phyloP scores from a whole-genome alignment of 64 coral and sea anemone genomes.

The Porites australiensis region DNA sequence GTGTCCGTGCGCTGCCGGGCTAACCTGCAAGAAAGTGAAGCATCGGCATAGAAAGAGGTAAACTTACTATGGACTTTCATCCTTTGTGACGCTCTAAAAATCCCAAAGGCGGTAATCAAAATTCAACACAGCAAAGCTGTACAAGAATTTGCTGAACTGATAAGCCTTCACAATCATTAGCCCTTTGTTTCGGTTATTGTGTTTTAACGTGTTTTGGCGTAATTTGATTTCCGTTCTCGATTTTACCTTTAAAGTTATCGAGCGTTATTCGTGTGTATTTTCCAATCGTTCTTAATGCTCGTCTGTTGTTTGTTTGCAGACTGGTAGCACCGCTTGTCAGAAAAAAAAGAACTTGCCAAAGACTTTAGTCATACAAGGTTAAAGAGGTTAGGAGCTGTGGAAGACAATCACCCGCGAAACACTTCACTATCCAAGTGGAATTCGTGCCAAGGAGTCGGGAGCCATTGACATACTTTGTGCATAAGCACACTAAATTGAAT shows the following conservation, averaged over 20 bases:
- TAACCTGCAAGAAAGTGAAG: conserved; percentile 82
- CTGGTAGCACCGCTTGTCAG: not conserved
- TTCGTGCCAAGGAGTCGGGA: not conserved
- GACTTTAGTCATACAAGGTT: conserved; percentile 11
- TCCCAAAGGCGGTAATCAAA: not conserved
- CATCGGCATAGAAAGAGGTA: conserved; percentile 76
- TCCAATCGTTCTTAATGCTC: not conserved
- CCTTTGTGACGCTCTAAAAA: not conserved
- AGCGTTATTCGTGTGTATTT: not conserved
- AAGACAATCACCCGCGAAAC: not conserved
- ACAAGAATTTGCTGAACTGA: conserved; percentile 8
- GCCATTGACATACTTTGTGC: conserved; percentile 11
- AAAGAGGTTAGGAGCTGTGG: too few species aligned
- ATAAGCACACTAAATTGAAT: conserved; percentile 7
- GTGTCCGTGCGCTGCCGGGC: conserved; percentile 85
- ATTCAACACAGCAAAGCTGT: conserved; percentile 6
- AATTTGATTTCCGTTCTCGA: not conserved
- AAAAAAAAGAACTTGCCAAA: conserved; percentile 47
- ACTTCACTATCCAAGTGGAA: not conserved
- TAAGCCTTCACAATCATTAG: not conserved
- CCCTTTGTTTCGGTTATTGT: not conserved
- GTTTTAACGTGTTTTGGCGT: not conserved
- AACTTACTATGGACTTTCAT: not conserved
- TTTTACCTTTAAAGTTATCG: conserved; percentile 7
- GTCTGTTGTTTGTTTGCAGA: conserved; percentile 47